phyloP scores from a whole-genome alignment of 1,140 invertebrate genomes.

The Hermatobates lingyangjiaoensis region DNA sequence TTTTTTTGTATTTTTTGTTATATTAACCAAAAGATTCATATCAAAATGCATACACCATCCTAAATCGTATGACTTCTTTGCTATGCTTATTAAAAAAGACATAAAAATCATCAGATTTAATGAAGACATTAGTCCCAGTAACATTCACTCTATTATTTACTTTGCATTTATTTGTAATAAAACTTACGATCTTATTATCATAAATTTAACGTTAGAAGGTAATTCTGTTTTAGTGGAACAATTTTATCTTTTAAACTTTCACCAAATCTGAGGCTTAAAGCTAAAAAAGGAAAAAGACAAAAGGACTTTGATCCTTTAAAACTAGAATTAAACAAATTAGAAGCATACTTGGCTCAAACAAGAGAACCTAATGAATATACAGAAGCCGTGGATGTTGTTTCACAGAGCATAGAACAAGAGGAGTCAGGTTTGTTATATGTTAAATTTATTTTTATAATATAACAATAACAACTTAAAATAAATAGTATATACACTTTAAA shows the following conservation, averaged over 20 bases:
- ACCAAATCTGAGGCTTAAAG: background rate
- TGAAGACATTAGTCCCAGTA: background rate
- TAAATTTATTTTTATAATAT: too few relatives aligned
- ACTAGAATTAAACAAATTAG: background rate
- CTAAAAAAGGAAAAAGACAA: background rate
- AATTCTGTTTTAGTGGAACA: background rate
- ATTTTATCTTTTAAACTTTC: background rate
- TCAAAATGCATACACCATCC: too few relatives aligned
- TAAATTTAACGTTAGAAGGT: background rate
- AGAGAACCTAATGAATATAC: background rate
- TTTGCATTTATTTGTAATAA: background rate
- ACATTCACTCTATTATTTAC: background rate
- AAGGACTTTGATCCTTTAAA: background rate
- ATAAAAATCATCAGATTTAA: background rate
- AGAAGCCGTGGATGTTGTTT: background rate
- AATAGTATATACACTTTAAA: too few relatives aligned
- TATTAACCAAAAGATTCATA: too few relatives aligned
- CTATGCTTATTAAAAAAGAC: background rate
- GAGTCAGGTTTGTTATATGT: too few relatives aligned
- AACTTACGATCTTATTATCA: background rate
- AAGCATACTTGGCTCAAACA: background rate
- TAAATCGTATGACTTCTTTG: background rate
- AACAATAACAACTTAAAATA: too few relatives aligned
- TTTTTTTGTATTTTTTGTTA: too few relatives aligned
- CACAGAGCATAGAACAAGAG: too few relatives aligned